These are phyloP conservation scores for Coendou prehensilis DNA, from an alignment of 2,797 vertebrate species.

Conservation along the genomic window DNA sequence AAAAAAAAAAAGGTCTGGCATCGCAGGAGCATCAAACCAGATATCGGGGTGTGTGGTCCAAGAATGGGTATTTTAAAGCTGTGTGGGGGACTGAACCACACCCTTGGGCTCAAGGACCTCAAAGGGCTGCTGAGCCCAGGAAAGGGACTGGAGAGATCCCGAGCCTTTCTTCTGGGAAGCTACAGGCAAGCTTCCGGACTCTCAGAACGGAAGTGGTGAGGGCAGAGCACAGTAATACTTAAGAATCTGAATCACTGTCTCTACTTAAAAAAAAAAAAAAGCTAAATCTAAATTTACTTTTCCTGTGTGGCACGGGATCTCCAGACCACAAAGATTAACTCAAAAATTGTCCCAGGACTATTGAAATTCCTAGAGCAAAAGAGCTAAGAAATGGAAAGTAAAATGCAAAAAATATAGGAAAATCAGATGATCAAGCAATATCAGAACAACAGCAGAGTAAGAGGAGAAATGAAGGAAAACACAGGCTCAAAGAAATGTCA, in stretches of 20 bases:
- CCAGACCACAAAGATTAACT: neutral
- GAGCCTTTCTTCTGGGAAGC: neutral
- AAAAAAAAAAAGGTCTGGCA: neutral
- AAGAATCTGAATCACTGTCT: neutral
- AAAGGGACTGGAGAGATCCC: neutral
- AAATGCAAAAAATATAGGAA: neutral
- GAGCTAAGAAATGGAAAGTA: neutral
- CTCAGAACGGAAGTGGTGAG: neutral
- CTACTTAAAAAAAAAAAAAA: neutral
- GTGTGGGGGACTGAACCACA: neutral
- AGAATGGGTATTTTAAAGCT: neutral
- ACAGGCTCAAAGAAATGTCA: neutral
- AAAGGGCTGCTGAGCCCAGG: neutral
- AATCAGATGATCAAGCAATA: neutral
- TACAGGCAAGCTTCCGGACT: neutral
- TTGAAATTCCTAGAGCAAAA: neutral
- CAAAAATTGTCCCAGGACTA: neutral
- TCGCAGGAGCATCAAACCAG: neutral
- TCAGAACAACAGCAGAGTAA: neutral
- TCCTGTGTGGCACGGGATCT: neutral
- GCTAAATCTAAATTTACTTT: conserved; percentile 4
- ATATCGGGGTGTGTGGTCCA: too few relatives aligned
- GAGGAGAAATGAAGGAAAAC: neutral
- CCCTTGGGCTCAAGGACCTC: neutral
- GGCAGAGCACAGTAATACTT: too few relatives aligned